Evolutionary conservation across 23 tunicate species (phyloP).

Genomic region (Ciona savignyi): DNA sequence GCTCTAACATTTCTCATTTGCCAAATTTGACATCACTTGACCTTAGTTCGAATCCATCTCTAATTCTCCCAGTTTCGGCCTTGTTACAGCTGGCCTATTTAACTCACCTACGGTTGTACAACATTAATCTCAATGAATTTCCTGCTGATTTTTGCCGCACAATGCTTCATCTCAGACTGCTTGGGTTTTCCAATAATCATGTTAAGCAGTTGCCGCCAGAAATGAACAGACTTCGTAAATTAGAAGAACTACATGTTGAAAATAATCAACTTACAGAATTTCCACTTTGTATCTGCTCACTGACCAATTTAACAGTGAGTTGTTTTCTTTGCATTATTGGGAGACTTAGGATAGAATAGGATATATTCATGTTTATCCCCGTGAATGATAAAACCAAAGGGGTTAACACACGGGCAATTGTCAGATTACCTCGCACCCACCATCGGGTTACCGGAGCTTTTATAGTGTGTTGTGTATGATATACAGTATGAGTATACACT

Average conservation of each 20-base stretch:
- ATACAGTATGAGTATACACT: no score
- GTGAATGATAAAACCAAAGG: no score
- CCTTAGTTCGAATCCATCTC: slow-evolving; percentile 60
- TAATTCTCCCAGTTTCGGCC: slow-evolving; percentile 21
- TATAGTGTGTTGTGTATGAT: no score
- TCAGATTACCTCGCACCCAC: no score
- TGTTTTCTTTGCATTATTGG: background rate
- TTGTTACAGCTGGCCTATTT: slow-evolving; percentile 42
- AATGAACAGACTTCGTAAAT: slow-evolving; percentile 32
- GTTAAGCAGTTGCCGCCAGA: slow-evolving; percentile 41
- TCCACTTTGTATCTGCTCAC: slow-evolving; percentile 33
- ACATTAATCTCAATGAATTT: slow-evolving; percentile 22
- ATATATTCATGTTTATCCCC: no score
- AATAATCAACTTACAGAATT: slow-evolving; percentile 39
- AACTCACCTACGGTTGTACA: slow-evolving; percentile 48
- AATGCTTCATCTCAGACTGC: slow-evolving; percentile 41
- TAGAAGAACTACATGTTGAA: slow-evolving; percentile 55
- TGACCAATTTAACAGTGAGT: slow-evolving; percentile 29
- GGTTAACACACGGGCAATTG: no score
- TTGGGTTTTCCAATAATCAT: slow-evolving; percentile 52
- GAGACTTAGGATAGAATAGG: no score
- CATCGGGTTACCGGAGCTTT: no score
- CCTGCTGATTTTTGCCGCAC: slow-evolving; percentile 70
- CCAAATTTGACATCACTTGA: slow-evolving; percentile 39
- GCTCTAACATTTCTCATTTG: slow-evolving; percentile 18